phyloP scores from a whole-genome alignment of 2,888 invertebrate species.

The Yponomeuta malinellus region DNA sequence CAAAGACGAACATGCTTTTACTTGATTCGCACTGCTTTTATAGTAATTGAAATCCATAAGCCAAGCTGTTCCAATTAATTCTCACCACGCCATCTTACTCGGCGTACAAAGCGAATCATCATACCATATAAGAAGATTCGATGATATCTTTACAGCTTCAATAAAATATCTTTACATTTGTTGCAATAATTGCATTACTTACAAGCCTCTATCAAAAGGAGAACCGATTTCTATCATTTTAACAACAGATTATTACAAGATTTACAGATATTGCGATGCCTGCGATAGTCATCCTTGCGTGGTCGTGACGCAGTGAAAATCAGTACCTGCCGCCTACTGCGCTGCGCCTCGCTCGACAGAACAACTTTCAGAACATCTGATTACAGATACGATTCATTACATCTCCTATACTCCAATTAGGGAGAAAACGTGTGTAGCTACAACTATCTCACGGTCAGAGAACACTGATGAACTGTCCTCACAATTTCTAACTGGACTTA shows the following conservation, averaged over 20 bases:
- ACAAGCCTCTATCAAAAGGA: neutral
- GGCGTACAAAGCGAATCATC: neutral
- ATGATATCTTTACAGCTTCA: conserved; percentile 1
- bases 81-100: neutral
- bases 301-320: neutral
- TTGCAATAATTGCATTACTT: conserved; percentile 1
- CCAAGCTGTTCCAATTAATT: neutral
- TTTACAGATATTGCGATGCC: neutral
- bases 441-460: conserved; percentile 5
- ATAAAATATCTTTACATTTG: neutral
- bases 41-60: neutral
- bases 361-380: conserved; percentile 13
- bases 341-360: neutral
- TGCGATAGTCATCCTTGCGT: neutral
- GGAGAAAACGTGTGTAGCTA: conserved; percentile 11
- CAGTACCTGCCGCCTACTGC: neutral
- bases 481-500: neutral
- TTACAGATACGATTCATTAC: conserved; percentile 16
- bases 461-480: conserved; percentile 3
- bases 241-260: neutral
- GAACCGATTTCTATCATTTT: neutral
- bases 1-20: neutral
- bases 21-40: neutral
- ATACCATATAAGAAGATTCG: neutral
- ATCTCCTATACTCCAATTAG: conserved; percentile 13